Evolutionary conservation across 2,888 invertebrate genomes (phyloP).

Genomic region (Antheraea yamamai): DNA sequence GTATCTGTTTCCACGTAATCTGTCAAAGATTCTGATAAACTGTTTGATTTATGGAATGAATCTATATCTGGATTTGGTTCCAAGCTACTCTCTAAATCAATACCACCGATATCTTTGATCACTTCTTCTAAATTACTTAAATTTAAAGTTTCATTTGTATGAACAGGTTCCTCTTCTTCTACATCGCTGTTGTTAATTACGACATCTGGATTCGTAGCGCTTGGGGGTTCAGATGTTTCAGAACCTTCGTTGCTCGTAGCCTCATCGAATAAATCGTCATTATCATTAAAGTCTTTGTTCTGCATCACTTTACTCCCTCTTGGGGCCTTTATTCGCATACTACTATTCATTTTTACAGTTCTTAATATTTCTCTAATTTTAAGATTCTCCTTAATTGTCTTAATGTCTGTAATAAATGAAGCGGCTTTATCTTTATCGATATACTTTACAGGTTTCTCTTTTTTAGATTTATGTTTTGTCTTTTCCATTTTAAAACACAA

Average conservation of each 20-base stretch:
- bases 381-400: constrained; percentile 66
- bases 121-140: constrained; percentile 27
- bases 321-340: constrained; percentile 68
- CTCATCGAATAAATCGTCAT: constrained; percentile 55
- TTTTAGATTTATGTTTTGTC: constrained; percentile 61
- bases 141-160: constrained; percentile 26
- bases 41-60: constrained; percentile 35
- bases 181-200: constrained; percentile 31
- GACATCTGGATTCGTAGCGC: constrained; percentile 58
- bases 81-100: constrained; percentile 3
- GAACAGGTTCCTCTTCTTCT: constrained; percentile 22
- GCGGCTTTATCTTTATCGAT: constrained; percentile 54
- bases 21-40: constrained; percentile 38
- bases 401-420: constrained; percentile 60
- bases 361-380: constrained; percentile 72
- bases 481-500: constrained; percentile 56
- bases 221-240: constrained; percentile 38
- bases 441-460: constrained; percentile 55
- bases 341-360: constrained; percentile 74
- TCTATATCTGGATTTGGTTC: not conserved
- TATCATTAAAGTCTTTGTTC: constrained; percentile 62
- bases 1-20: constrained; percentile 28
- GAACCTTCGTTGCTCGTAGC: constrained; percentile 29
- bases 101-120: constrained; percentile 26
- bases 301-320: constrained; percentile 67